phyloP scores from a whole-genome alignment of 2,113 vertebrate species.

The Seriola quinqueradiata region DNA sequence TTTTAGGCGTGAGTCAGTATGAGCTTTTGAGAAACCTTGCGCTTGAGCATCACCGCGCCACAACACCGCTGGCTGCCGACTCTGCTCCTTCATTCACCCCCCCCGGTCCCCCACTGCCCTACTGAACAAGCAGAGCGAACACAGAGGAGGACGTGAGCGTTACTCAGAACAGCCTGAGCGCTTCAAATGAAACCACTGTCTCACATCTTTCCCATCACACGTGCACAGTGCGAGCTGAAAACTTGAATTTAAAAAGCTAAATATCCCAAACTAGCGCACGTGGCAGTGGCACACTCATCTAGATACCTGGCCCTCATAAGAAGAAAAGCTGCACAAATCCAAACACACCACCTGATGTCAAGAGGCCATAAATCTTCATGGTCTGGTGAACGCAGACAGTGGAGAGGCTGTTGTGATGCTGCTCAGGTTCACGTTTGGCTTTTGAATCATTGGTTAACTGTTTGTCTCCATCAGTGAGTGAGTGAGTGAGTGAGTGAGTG shows the following conservation, averaged over 20 bases:
- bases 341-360: not conserved
- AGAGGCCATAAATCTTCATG: not conserved
- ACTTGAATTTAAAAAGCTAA: not conserved
- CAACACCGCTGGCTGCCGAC: slow-evolving; percentile 1
- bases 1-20: not conserved
- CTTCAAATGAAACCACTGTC: not conserved
- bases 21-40: not conserved
- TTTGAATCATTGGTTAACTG: slow-evolving; percentile 34
- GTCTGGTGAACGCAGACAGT: slow-evolving; percentile 35
- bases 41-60: not conserved
- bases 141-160: slow-evolving; percentile 27
- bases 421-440: slow-evolving; percentile 30
- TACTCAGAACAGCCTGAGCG: slow-evolving; percentile 6
- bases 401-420: not conserved
- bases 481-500: slow-evolving; percentile 16
- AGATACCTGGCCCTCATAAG: not conserved
- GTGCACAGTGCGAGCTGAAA: too few relatives aligned
- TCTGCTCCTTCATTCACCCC: slow-evolving; percentile 1
- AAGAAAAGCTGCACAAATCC: not conserved
- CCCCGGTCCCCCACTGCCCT: slow-evolving; percentile 63
- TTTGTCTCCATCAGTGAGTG: slow-evolving; percentile 8
- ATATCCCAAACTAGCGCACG: not conserved
- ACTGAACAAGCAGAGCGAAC: slow-evolving; percentile 60
- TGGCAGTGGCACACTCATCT: not conserved
- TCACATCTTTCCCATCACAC: slow-evolving; percentile 3